Percentiles rank a stretch among this genome's conserved stretches.
These are phyloP conservation scores for Rhopalosiphum padi DNA, from an alignment of 1,140 invertebrate genomes.

Conservation along the genomic window DNA sequence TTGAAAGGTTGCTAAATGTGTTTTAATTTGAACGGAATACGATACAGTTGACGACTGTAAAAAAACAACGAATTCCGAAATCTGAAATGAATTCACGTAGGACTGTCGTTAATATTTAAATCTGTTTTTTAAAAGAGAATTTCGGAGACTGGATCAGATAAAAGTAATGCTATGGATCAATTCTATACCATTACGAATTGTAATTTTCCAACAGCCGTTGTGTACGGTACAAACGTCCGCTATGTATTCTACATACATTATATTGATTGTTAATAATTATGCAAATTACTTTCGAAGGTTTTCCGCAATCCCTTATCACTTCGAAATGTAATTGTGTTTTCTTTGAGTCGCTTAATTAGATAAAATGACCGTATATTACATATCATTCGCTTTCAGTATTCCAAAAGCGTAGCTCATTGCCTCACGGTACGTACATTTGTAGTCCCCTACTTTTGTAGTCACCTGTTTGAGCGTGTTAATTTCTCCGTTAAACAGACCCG, in stretches of 20 bases:
- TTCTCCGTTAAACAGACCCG: neutral
- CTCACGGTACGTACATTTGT: neutral
- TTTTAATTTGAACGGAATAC: neutral
- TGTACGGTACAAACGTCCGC: neutral
- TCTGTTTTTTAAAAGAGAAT: neutral
- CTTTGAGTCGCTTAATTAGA: conserved; percentile 4
- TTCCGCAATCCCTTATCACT: neutral
- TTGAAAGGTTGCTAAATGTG: neutral
- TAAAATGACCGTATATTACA: neutral
- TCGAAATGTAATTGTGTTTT: neutral
- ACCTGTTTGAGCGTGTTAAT: neutral
- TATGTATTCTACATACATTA: neutral
- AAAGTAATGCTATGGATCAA: neutral
- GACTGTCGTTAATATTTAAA: neutral
- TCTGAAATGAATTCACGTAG: neutral
- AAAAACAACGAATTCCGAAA: neutral
- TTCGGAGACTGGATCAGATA: neutral
- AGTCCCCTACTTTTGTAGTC: neutral
- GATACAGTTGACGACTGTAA: neutral
- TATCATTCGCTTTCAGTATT: neutral
- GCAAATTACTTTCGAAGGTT: neutral
- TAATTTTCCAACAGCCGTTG: neutral
- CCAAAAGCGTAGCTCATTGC: neutral
- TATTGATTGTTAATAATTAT: conserved; percentile 21
- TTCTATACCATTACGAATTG: neutral